phyloP scores from a whole-genome alignment of 2,797 vertebrate species.

The Percopsis omiscomaycus region DNA sequence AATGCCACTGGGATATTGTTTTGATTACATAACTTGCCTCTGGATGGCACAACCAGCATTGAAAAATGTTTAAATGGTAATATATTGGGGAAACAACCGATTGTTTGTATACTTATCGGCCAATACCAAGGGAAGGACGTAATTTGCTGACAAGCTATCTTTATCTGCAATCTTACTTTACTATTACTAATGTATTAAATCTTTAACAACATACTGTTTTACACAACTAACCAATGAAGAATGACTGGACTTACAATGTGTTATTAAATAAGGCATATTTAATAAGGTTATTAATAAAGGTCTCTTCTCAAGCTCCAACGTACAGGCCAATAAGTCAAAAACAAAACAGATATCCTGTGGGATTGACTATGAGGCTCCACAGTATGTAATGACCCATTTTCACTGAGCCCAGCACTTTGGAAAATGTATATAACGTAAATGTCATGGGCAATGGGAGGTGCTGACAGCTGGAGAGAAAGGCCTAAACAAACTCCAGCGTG shows the following conservation, averaged over 20 bases:
- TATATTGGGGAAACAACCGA: too few relatives aligned
- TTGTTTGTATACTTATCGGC: too few relatives aligned
- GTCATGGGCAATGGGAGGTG: constrained; percentile 71
- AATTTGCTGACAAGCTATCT: background rate
- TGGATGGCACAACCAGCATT: background rate
- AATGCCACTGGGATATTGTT: background rate
- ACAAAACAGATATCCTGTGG: background rate
- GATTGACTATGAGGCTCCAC: constrained; percentile 51
- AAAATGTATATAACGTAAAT: constrained; percentile 74
- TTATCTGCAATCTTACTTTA: constrained; percentile 14
- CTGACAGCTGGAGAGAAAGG: constrained; percentile 73
- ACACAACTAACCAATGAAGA: constrained; percentile 47
- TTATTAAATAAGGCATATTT: too few relatives aligned
- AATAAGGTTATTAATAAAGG: too few relatives aligned
- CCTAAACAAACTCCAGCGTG: constrained; percentile 70
- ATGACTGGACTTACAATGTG: constrained; percentile 29
- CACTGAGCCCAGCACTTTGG: constrained; percentile 49
- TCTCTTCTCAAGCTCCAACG: constrained; percentile 29
- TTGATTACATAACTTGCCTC: background rate
- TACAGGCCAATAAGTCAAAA: constrained; percentile 26
- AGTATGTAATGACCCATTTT: constrained; percentile 59
- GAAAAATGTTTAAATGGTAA: too few relatives aligned
- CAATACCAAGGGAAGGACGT: too few relatives aligned
- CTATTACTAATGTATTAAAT: too few relatives aligned
- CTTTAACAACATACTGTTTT: constrained; percentile 11